Evolutionary conservation across 2,797 vertebrate species (phyloP), one percentile per base, ranked within the genome.

Genomic region (Acrocephalus scirpaceus): DNA sequence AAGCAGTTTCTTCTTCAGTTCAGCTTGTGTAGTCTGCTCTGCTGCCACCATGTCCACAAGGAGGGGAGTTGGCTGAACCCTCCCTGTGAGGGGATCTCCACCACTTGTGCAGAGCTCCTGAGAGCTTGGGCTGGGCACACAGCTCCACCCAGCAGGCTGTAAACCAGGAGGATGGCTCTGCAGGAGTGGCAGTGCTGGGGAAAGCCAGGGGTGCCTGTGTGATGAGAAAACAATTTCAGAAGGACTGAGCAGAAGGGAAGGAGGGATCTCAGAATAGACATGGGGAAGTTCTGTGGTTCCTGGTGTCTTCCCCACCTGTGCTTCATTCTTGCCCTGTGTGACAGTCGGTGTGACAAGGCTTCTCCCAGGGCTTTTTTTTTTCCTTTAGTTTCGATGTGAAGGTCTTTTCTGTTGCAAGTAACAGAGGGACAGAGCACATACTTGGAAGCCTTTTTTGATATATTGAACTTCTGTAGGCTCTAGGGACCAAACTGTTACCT

Each of bases 171-270:
- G 11, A 16, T 11, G 56, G 23, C 3, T 61, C 34, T 50, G 34
- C 22, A 25, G 8, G 53, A 0, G 1, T 10, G 51, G 44, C 38
- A 56, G n/a, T 8, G 27, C 48, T 67, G n/a, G n/a, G 25, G 22
- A 57, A 83, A 67, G 8, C 5, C 2, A 11, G 25, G 36, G 5
- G 0, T 42, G 6, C 19, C 3, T 36, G 48, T 0, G 0, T 34
- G 48, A 18, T 5, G 6, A 45, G 42, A 50, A 48, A 82, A 65
- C 2, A 21, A 36, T 42, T 57, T 21, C 32, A 53, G 50, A 67
- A 38, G 29, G 7, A 20, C 19, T 18, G 42, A 38, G 32, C 34
- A 60, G 38, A 87, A 38, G 27, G 3, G 23, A 64, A 86, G 50
- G 25, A 53, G 4, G 6, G 9, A 29, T 62, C n/a, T 30, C n/a